Evolutionary conservation across 2,113 vertebrate genomes (phyloP).

Genomic region (Trichechus manatus): DNA sequence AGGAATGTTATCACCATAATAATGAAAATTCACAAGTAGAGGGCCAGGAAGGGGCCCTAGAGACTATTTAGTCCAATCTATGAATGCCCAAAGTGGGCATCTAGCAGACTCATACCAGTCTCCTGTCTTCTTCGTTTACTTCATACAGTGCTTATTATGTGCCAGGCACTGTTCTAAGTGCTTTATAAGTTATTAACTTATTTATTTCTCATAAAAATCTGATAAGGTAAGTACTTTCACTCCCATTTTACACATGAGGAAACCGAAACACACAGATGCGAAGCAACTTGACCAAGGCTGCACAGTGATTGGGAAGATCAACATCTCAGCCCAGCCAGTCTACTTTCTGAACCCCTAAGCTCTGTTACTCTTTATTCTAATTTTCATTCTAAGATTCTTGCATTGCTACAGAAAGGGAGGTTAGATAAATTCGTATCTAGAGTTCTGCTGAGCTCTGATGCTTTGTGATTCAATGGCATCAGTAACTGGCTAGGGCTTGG

Average conservation of each 20-base stretch:
- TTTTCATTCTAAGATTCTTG: neutral
- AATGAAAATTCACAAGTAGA: neutral
- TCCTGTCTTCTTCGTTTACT: neutral
- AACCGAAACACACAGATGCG: neutral
- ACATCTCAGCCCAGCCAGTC: neutral
- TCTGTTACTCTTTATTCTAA: neutral
- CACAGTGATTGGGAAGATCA: neutral
- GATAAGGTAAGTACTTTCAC: neutral
- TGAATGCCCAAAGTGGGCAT: neutral
- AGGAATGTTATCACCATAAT: neutral
- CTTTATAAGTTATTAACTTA: neutral
- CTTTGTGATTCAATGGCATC: slow-evolving; percentile 27
- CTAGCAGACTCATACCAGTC: neutral
- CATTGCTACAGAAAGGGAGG: neutral
- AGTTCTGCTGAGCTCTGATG: neutral
- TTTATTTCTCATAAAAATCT: neutral
- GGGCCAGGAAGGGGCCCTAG: neutral
- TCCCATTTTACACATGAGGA: slow-evolving; percentile 20
- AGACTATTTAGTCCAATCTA: neutral
- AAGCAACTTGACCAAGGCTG: neutral
- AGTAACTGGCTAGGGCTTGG: neutral
- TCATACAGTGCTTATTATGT: neutral
- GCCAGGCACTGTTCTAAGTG: neutral
- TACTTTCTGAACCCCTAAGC: neutral
- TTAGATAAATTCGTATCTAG: slow-evolving; percentile 39